Percentiles rank a stretch among this genome's conserved stretches.
phyloP scores from a whole-genome alignment of 2,113 vertebrate species.

The Cnemophilus loriae region DNA sequence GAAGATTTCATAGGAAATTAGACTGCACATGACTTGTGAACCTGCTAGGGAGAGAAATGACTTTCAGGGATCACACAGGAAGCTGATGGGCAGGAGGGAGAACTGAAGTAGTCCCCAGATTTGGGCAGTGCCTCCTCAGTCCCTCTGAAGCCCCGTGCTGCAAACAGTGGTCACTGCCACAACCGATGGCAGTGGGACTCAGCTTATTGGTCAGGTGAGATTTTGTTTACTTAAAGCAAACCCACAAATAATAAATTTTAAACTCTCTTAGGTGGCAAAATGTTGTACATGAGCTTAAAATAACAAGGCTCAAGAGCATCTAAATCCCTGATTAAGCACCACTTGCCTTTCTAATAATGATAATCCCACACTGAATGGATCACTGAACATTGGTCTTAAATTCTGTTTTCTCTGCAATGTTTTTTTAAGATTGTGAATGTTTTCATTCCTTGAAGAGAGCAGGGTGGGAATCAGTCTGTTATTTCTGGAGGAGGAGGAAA shows the following conservation, averaged over 20 bases:
- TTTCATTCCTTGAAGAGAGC: conserved; percentile 8
- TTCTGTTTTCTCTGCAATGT: conserved; percentile 5
- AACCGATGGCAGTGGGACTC: neutral
- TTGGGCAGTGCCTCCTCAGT: neutral
- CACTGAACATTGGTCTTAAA: neutral
- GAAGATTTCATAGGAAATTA: neutral
- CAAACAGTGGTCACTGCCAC: neutral
- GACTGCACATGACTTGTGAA: neutral
- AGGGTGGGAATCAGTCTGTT: conserved; percentile 4
- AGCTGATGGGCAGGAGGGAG: neutral
- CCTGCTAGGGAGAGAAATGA: neutral
- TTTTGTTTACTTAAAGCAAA: neutral
- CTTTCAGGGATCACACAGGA: neutral
- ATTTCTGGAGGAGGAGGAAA: conserved; percentile 23
- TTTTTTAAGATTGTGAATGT: conserved; percentile 28
- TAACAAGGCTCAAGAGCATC: neutral
- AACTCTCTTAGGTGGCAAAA: neutral
- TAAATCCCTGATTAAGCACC: neutral
- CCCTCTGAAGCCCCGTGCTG: rapidly evolving
- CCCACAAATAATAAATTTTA: neutral
- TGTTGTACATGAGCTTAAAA: neutral
- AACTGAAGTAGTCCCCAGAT: neutral
- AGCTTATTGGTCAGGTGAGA: neutral
- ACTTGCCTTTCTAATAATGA: neutral
- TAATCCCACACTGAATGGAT: neutral